A percentile compares a stretch with the other conserved stretches of the same genome.
phyloP scores from a whole-genome alignment of 2,113 vertebrate genomes.

The Melanostigma gelatinosum region DNA sequence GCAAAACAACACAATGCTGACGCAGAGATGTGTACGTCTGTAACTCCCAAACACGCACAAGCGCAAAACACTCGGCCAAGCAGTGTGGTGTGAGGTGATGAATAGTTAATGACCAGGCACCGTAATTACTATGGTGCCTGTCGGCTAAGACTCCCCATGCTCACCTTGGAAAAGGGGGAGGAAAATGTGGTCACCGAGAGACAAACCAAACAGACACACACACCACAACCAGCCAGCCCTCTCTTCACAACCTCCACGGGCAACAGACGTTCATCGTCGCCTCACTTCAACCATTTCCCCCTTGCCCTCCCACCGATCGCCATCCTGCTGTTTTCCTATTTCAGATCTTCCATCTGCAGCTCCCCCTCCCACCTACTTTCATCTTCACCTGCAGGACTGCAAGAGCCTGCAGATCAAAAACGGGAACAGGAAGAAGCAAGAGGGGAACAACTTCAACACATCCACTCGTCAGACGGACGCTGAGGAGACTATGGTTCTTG shows the following conservation, averaged over 20 bases:
- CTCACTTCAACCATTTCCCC: conserved; percentile 13
- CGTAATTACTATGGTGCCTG: conserved; percentile 53
- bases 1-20: conserved; percentile 20
- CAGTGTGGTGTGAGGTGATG: conserved; percentile 56
- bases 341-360: conserved; percentile 3
- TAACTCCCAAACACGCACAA: conserved; percentile 4
- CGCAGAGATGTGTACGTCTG: conserved; percentile 34
- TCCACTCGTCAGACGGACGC: not conserved
- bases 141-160: conserved; percentile 56
- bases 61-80: conserved; percentile 15
- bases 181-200: conserved; percentile 42
- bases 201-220: conserved; percentile 41
- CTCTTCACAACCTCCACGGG: not conserved
- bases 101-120: conserved; percentile 77
- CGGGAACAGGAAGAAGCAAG: not conserved
- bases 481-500: not conserved
- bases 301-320: not conserved
- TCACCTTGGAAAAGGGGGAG: conserved; percentile 71
- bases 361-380: not conserved
- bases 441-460: not conserved
- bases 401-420: not conserved
- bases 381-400: conserved; percentile 13
- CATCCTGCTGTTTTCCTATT: conserved; percentile 15
- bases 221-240: conserved; percentile 6
- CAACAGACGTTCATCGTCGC: not conserved